These are phyloP conservation scores for Harpegnathos saltator DNA, from an alignment of 1,140 invertebrate genomes.

Conservation along the genomic window DNA sequence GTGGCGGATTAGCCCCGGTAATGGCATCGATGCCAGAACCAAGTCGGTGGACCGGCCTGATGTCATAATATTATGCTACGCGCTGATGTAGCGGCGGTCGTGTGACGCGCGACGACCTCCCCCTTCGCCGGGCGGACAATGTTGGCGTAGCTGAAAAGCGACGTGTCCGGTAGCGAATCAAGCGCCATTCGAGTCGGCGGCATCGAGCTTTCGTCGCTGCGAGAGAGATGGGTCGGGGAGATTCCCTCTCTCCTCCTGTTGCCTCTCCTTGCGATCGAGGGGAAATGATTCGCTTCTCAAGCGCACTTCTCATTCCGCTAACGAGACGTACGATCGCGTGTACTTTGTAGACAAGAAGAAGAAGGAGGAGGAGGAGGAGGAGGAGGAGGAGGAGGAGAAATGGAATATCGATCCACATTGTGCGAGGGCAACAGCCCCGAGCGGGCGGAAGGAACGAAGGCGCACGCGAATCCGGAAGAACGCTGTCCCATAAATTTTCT, in stretches of 20 bases:
- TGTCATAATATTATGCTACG: constrained; percentile 75
- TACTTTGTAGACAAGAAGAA: too few species aligned
- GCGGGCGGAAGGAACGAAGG: constrained; percentile 6
- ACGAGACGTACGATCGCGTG: background rate
- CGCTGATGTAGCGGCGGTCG: constrained; percentile 1
- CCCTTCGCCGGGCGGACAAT: constrained; percentile 13
- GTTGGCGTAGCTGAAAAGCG: constrained; percentile 7
- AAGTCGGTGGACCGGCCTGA: constrained; percentile 50
- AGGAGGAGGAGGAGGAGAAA: background rate
- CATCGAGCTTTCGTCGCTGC: background rate
- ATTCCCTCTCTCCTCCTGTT: too few species aligned
- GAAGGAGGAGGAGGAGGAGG: background rate
- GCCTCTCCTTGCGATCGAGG: background rate
- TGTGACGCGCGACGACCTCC: constrained; percentile 33
- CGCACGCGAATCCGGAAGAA: constrained; percentile 34
- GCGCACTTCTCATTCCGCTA: background rate
- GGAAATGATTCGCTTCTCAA: background rate
- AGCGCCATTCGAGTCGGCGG: background rate
- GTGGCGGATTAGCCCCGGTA: constrained; percentile 66
- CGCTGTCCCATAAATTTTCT: constrained; percentile 47
- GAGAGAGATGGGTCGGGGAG: background rate
- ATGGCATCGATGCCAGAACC: constrained; percentile 58
- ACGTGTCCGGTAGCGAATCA: constrained; percentile 23
- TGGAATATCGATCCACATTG: constrained; percentile 40
- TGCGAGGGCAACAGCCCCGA: background rate